Base-by-base conservation (phyloP, 2,888 invertebrate genomes). In the Tetramorium bicarinatum region DNA sequence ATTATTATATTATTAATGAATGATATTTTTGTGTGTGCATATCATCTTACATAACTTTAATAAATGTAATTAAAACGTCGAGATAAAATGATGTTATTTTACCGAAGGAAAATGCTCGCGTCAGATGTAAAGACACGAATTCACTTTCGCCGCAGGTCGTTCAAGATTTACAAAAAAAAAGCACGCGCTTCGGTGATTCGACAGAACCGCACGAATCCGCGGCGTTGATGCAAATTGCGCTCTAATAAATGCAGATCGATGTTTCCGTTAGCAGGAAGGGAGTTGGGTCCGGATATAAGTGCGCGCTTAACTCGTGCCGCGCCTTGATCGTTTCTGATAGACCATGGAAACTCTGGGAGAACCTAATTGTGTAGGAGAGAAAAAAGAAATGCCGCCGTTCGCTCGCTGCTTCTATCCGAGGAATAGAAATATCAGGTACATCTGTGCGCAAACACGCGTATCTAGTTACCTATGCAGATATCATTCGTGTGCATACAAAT, bases 231-330 rank as follows among this genome's bases (percentile, higher is more conserved):
- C 86, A 87, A 89, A 89, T 89, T 83, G 49, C 82, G 84, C 82
- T 84, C 59, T 84, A 85, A 90, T 86, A 88, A 88, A 90, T 88
- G 88, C 85, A 87, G 87, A 88, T 90, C 87, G 83, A 85, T 88
- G 87, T 87, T 90, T 87, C 87, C 90, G 84, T 77, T 62, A 66
- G 62, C 74, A 44, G 29, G 59, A 81, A 56, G 81, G 38, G 41
- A 66, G 21, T 34, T 69, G 85, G 62, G 61, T 66, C 11, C 77
- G 69, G 49, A 82, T 85, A 75, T 88, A 89, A 87, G 86, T 85
- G 84, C 83, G 81, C 82, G 85, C 75, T 84, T 86, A 87, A 91
- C 85, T 87, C 85, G 85, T 84, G 87, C 88, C 86, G 87, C 89
- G 80, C 89, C 90, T 89, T 88, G 86, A 88, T 88, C 84, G 80